Evolutionary conservation across 1,140 invertebrate species (phyloP), one percentile per base, ranked within the genome.

Genomic region (Geopemphigus sp.): DNA sequence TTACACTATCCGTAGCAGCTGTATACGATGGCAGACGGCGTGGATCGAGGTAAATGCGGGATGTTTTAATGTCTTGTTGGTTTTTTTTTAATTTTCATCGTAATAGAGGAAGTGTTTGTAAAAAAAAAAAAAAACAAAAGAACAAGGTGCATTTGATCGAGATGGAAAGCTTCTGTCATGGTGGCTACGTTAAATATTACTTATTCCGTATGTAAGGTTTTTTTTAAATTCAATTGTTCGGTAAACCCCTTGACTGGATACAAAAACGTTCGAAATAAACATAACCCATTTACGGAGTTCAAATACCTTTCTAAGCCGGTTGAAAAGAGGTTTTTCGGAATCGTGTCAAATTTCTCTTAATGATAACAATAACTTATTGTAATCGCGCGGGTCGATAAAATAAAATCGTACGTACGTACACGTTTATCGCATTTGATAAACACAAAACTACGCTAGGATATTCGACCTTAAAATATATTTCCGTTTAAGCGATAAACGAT

Each of bases 1-100:
- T 59, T 39, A 76, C 12, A 1, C 29, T 61, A 78, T 63, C 74
- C 39, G 74, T 78, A 78, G 56, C 74, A 78, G 56, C 74, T 78
- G 74, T 59, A 63, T 17, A 63, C 24, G 29, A n/a, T 32, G 39
- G 74, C 56, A 78, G 74, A 59, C 74, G 72, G 73, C 17, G 74
- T 78, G 29, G 74, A 63, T 61, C 22, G 32, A 78, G 56, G 22
- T 63, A 17, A 78, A 78, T 78, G 74, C 74, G 74, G 74, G 74
- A 78, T 78, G 74, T 78, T 78, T 59, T 78, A 78, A 78, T 78
- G 74, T 78, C 74, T 78, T 78, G 74, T 78, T 78, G 39, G 32
- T 63, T 78, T 61, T 78, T 76, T 74, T 78, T 61, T 78, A 50
- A 45, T 29, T 72, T 72, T 22, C 68, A 15, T n/a, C 68, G 68